Evolutionary conservation across 2,888 invertebrate species (phyloP).

Genomic region (Uropetala carovei): DNA sequence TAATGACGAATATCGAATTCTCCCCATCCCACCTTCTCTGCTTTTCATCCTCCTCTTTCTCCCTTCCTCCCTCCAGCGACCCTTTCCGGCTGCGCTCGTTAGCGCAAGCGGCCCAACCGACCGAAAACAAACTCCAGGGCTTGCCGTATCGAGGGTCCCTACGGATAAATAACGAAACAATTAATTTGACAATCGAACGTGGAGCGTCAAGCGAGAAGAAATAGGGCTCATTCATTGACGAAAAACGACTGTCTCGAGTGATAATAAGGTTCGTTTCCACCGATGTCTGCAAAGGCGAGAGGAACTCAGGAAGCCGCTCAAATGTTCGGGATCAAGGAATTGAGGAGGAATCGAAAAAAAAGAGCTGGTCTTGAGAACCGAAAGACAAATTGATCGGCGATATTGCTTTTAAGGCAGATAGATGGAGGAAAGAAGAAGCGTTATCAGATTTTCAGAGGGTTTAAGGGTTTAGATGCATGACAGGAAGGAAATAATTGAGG

Average conservation of each 20-base stretch:
- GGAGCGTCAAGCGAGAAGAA: neutral
- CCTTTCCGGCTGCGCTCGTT: neutral
- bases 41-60: neutral
- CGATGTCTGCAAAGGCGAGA: too few species aligned
- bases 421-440: too few species aligned
- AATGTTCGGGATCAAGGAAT: too few species aligned
- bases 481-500: too few species aligned
- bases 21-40: neutral
- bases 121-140: slow-evolving; percentile 15
- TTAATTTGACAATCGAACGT: slow-evolving; percentile 6
- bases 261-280: slow-evolving; percentile 5
- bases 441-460: too few species aligned
- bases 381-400: too few species aligned
- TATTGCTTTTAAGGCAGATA: too few species aligned
- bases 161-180: slow-evolving; percentile 32
- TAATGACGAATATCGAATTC: slow-evolving; percentile 29
- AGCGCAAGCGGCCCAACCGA: slow-evolving; percentile 12
- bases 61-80: neutral
- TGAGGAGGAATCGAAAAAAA: too few species aligned
- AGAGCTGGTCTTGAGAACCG: too few species aligned
- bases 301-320: too few species aligned
- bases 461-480: too few species aligned
- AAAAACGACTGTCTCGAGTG: neutral
- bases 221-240: neutral
- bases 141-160: neutral